Base-by-base conservation (phyloP, 2,113 vertebrate species). In the Microcebus lehilahytsara region DNA sequence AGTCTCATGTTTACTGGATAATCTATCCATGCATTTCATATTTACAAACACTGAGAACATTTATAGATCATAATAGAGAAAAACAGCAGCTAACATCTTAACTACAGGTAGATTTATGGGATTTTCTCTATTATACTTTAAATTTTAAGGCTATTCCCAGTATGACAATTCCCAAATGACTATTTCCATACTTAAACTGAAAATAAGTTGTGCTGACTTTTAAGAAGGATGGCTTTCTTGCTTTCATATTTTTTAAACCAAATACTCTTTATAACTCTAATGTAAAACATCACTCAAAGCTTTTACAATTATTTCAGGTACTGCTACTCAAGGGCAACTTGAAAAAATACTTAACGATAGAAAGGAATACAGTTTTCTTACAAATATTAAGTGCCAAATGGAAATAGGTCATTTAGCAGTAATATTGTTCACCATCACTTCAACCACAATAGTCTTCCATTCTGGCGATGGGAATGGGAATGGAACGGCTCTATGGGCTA, bases 181-280 rank as follows among this genome's bases (percentile, higher is more conserved):
- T 0, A 71, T 94, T 95, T 96, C 64, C 3, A 34, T 94, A 93
- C 94, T 97, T 93, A 81, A 56, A 27, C 69, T 94, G 40, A 86
- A 97, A 94, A 62, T 53, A 97, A 86, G n/a, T 93, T 89, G 62
- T 94, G 78, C 42, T 95, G 94, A 37, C 93, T 86, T 89, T 93
- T 95, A 95, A 32, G 62, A 98, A 96, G 16, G 46, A 88, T 0
- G 27, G 9, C 32, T 88, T 46, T 58, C 20, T 66, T 85, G 30
- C 25, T 89, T 96, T 85, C 11, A 27, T 30, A 53, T 90, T 96
- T 51, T 81, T 93, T 72, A 91, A 60, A 67, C 30, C 14, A 93
- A 95, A 46, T 3, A 30, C n/a, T 32, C 56, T 86, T 88, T 96
- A 95, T 88, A 97, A 67, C 1, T 25, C 27, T 60, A 97, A 89